Conservation (phyloP, 2,888 invertebrate genomes). For the Parelbella ahira region DNA sequence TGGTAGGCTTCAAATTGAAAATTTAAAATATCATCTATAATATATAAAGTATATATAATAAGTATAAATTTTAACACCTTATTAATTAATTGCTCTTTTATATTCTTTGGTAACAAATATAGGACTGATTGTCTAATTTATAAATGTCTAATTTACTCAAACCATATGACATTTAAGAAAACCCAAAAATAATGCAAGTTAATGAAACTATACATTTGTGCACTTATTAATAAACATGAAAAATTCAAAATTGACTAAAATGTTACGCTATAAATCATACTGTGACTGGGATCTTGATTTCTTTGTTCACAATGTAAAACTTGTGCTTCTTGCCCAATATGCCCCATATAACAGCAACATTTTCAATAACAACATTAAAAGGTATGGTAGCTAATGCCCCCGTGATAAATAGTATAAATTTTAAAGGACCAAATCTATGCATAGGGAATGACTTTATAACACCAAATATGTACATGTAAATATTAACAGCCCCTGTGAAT, state of each 20-base stretch:
- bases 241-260: constrained; percentile 35
- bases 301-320: constrained; percentile 98
- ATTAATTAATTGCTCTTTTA: constrained; percentile 23
- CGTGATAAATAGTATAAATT: constrained; percentile 88
- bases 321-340: constrained; percentile 96
- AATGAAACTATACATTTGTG: constrained; percentile 43
- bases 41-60: too few species aligned
- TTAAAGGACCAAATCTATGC: constrained; percentile 89
- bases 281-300: constrained; percentile 85
- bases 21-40: too few species aligned
- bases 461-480: constrained; percentile 99
- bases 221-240: constrained; percentile 49
- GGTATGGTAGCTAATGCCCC: constrained; percentile 96
- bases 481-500: constrained; percentile 95
- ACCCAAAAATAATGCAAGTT: constrained; percentile 1
- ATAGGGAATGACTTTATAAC: constrained; percentile 97
- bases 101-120: constrained; percentile 39
- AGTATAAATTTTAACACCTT: too few species aligned
- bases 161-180: background rate
- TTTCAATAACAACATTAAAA: constrained; percentile 96
- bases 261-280: constrained; percentile 62
- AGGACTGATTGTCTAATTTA: too few species aligned
- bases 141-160: constrained; percentile 15
- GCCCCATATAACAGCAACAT: constrained; percentile 97
- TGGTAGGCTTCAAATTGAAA: too few species aligned